These are phyloP conservation scores for Tetraneura akinire DNA, from an alignment of 1,140 invertebrate species.

Conservation along the genomic window DNA sequence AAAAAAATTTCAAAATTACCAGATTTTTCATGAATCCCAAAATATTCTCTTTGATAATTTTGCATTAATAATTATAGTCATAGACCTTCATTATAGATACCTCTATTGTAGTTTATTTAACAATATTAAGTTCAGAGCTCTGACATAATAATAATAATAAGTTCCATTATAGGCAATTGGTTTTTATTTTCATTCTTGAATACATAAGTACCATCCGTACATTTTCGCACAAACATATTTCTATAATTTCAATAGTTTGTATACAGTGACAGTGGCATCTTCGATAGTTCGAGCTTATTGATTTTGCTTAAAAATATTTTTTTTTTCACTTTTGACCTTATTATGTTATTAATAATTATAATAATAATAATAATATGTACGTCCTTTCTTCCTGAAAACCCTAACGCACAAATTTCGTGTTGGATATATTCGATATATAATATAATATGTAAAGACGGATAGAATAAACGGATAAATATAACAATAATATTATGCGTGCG, in stretches of 20 bases:
- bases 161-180: neutral
- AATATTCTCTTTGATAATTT: no score
- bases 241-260: neutral
- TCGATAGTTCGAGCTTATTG: neutral
- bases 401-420: no score
- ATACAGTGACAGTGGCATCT: neutral
- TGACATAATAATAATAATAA: neutral
- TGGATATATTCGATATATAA: no score
- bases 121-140: neutral
- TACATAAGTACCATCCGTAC: neutral
- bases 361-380: no score
- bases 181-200: neutral
- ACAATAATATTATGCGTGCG: neutral
- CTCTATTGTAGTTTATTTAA: no score
- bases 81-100: no score
- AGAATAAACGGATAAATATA: neutral
- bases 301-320: conserved; percentile 10
- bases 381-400: no score
- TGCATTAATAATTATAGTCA: no score
- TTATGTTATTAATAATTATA: neutral
- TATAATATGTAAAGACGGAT: no score
- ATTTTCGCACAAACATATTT: neutral
- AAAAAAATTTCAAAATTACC: no score
- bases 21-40: no score
- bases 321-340: no score